These are phyloP conservation scores for Conchocele bisecta DNA, from an alignment of 2,888 invertebrate species.

Conservation along the genomic window DNA sequence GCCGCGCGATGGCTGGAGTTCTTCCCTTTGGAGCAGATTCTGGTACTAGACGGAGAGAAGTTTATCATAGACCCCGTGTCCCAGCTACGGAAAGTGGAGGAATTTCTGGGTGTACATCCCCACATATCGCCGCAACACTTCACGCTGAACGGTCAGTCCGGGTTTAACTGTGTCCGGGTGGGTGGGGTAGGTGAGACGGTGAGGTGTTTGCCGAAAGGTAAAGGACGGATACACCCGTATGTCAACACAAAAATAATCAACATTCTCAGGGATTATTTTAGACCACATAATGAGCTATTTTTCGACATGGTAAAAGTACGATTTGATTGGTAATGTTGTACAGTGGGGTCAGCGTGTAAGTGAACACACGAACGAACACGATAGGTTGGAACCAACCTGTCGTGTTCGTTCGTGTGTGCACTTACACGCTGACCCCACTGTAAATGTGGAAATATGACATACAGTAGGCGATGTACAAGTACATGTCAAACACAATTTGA, in stretches of 20 bases:
- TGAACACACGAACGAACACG: no score
- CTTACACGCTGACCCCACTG: no score
- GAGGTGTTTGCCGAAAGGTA: conserved; percentile 11
- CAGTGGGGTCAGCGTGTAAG: no score
- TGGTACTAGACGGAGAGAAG: conserved; percentile 4
- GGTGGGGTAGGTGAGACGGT: neutral
- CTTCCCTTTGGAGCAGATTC: conserved; percentile 16
- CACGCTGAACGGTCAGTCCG: neutral
- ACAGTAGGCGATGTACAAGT: no score
- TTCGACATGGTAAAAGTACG: neutral
- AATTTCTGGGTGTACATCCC: conserved; percentile 1
- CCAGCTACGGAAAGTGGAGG: conserved; percentile 3
- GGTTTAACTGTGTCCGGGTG: conserved; percentile 15
- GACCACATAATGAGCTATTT: conserved; percentile 2
- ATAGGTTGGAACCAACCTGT: no score
- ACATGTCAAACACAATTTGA: no score
- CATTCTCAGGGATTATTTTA: conserved; percentile 9
- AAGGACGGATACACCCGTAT: conserved; percentile 16
- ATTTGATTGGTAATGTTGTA: conserved; percentile 5
- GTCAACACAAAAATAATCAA: neutral
- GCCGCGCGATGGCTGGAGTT: conserved; percentile 5
- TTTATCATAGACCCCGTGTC: conserved; percentile 3
- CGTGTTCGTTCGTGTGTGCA: no score
- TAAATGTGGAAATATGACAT: no score
- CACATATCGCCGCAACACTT: neutral